A percentile compares a stretch with the other conserved stretches of the same genome.
Evolutionary conservation across 2,888 invertebrate genomes (phyloP).

Genomic region (Ctenicera cuprea): DNA sequence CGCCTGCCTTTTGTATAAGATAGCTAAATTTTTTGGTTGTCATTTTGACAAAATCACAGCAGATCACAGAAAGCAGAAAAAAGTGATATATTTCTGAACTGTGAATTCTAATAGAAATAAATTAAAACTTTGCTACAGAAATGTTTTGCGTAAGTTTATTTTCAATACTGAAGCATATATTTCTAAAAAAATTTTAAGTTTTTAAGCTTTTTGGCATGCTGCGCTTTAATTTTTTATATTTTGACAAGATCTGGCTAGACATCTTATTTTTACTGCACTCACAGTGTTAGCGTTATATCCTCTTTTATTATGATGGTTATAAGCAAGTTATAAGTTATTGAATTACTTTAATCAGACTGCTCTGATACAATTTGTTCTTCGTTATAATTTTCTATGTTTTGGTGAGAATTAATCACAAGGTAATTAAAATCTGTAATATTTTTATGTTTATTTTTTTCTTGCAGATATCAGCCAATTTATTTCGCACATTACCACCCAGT

Average conservation of each 20-base stretch:
- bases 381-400: too few species aligned
- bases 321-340: too few species aligned
- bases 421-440: neutral
- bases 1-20: too few species aligned
- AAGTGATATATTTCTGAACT: too few species aligned
- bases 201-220: neutral
- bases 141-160: neutral
- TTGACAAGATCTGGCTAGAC: neutral
- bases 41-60: too few species aligned
- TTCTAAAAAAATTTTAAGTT: neutral
- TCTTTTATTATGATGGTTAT: neutral
- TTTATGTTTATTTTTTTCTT: neutral
- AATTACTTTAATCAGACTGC: too few species aligned
- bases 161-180: neutral
- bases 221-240: neutral
- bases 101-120: too few species aligned
- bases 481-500: constrained; percentile 98
- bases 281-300: neutral
- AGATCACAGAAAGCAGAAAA: too few species aligned
- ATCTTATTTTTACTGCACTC: too few species aligned
- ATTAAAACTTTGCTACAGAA: neutral
- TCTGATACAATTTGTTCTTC: too few species aligned
- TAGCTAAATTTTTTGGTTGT: too few species aligned
- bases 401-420: too few species aligned
- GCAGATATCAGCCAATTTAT: constrained; percentile 90